phyloP scores from a whole-genome alignment of 1,140 invertebrate species.

The Acyrthosiphon pisum region DNA sequence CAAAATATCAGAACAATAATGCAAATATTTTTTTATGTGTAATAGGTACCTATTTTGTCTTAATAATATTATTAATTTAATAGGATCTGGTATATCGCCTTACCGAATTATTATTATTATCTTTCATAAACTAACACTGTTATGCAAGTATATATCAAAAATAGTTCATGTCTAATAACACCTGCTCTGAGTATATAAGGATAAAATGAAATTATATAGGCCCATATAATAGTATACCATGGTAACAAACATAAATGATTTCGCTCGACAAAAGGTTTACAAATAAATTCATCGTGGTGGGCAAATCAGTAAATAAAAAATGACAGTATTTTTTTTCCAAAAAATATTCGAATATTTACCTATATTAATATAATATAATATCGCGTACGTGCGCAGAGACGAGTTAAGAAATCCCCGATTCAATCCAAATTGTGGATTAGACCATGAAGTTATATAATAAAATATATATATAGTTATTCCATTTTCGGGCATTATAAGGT shows the following conservation, averaged over 20 bases:
- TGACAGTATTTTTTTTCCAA: not conserved
- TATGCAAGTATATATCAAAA: not conserved
- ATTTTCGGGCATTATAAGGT: not conserved
- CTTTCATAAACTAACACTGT: not conserved
- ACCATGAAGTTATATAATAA: not conserved
- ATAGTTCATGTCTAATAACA: not conserved
- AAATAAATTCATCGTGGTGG: not conserved
- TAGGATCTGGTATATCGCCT: not conserved
- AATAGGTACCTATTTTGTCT: not conserved
- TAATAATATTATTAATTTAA: not conserved
- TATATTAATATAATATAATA: not conserved
- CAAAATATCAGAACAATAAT: not conserved
- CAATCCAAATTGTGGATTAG: not conserved
- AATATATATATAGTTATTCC: not conserved
- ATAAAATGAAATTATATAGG: too few species aligned
- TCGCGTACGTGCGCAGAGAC: not conserved
- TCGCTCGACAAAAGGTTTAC: not conserved
- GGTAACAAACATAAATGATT: not conserved
- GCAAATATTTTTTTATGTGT: not conserved
- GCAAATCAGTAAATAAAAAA: not conserved
- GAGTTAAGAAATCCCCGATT: not conserved
- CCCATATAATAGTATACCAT: not conserved
- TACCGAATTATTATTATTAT: not conserved
- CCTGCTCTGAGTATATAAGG: too few species aligned
- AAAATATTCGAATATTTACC: not conserved